A percentile compares a stretch with the other conserved stretches of the same genome.
Conservation (phyloP, 1,140 invertebrate species). For the Ooceraea biroi region DNA sequence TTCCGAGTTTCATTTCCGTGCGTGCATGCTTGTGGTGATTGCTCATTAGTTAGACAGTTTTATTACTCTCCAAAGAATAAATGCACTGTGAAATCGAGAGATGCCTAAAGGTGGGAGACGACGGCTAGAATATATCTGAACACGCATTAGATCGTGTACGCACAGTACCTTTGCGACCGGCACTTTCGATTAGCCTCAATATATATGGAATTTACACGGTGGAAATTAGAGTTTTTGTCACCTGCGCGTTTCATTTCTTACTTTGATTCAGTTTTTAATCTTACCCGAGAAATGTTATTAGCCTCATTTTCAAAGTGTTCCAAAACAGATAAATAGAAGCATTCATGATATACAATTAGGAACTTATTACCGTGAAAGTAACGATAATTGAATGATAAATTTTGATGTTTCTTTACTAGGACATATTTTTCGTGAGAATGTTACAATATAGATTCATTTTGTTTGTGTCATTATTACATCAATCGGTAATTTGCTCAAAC, state of each 20-base stretch:
- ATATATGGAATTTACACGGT: background rate
- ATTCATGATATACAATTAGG: too few species aligned
- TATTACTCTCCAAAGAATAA: background rate
- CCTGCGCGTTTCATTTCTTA: background rate
- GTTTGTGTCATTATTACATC: background rate
- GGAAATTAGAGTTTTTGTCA: background rate
- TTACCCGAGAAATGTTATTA: background rate
- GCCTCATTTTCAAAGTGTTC: background rate
- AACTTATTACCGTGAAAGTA: too few species aligned
- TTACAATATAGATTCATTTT: background rate
- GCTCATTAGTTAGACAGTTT: too few species aligned
- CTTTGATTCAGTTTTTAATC: background rate
- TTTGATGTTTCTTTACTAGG: background rate
- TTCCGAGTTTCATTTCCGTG: too few species aligned
- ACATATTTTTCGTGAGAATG: background rate
- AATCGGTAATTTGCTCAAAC: background rate
- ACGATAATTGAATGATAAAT: background rate
- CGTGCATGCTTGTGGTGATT: too few species aligned
- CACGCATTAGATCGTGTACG: constrained; percentile 63
- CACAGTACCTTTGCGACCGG: constrained; percentile 58
- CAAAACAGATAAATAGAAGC: background rate
- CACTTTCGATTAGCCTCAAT: background rate
- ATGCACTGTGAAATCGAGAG: background rate
- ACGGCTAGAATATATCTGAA: constrained; percentile 70
- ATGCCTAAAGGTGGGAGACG: constrained; percentile 66